phyloP scores from a whole-genome alignment of 2,888 invertebrate genomes.

The Apotomis betuletana region DNA sequence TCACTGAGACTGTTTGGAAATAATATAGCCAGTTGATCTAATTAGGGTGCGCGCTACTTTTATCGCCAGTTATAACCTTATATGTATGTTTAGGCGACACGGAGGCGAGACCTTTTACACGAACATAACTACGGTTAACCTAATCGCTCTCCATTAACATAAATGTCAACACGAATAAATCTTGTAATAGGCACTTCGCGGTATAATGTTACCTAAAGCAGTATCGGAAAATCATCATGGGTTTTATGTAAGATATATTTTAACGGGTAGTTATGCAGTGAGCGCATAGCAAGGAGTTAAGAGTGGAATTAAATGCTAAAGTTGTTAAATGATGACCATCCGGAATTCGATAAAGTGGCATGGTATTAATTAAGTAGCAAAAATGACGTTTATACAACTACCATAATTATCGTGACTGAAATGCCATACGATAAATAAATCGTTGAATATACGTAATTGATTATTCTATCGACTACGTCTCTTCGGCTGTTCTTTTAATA shows the following conservation, averaged over 20 bases:
- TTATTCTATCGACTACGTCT: too few species aligned
- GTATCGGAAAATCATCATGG: slow-evolving; percentile 21
- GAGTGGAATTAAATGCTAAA: background rate
- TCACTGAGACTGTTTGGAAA: background rate
- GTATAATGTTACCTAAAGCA: slow-evolving; percentile 36
- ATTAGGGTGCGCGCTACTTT: slow-evolving; percentile 54
- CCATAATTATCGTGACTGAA: too few species aligned
- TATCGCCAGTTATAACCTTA: slow-evolving; percentile 54
- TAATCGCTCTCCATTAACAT: slow-evolving; percentile 54
- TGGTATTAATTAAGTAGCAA: background rate
- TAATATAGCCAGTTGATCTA: slow-evolving; percentile 36
- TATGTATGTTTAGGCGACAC: slow-evolving; percentile 47
- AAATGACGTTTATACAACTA: background rate
- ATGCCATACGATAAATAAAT: too few species aligned
- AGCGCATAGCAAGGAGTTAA: slow-evolving; percentile 7
- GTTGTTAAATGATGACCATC: background rate
- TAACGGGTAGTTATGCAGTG: slow-evolving; percentile 9
- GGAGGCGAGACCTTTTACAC: slow-evolving; percentile 52
- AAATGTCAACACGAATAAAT: slow-evolving; percentile 38
- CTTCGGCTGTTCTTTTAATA: too few species aligned
- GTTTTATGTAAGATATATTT: slow-evolving; percentile 26
- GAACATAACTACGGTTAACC: slow-evolving; percentile 50
- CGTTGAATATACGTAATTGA: too few species aligned
- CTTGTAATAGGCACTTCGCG: slow-evolving; percentile 37
- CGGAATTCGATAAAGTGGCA: background rate